These are phyloP conservation scores for Oenanthe oenanthe DNA, from an alignment of 2,113 vertebrate species.

Conservation along the genomic window DNA sequence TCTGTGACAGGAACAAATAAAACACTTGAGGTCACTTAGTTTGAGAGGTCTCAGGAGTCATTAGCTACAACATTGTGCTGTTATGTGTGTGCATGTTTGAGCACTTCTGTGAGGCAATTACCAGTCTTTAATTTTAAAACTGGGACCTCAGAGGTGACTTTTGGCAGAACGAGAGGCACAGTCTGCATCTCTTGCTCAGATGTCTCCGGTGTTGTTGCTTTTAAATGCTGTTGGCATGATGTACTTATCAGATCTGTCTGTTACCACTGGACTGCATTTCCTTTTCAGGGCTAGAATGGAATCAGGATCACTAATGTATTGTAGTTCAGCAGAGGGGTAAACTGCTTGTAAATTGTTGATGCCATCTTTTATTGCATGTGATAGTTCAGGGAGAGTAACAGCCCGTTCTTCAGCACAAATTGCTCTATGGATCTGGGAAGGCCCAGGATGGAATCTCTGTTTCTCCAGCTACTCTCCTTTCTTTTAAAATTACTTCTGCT, in stretches of 20 bases:
- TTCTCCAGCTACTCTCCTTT: not conserved
- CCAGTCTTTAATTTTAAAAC: not conserved
- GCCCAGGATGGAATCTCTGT: not conserved
- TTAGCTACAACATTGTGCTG: not conserved
- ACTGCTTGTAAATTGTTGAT: not conserved
- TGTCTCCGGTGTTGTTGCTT: accelerated
- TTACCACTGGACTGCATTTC: not conserved
- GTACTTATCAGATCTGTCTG: not conserved
- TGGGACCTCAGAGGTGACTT: not conserved
- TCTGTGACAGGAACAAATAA: not conserved
- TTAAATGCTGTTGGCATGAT: not conserved
- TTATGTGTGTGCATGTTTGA: not conserved
- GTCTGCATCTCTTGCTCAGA: accelerated
- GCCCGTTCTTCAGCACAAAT: not conserved
- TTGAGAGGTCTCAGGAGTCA: not conserved
- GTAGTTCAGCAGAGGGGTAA: not conserved
- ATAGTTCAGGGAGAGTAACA: not conserved
- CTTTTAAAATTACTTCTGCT: not conserved
- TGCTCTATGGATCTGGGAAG: not conserved
- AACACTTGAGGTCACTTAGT: accelerated
- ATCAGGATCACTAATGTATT: not conserved
- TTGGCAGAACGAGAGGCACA: not conserved
- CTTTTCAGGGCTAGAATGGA: not conserved
- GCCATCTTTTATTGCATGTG: not conserved
- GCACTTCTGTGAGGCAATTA: not conserved